phyloP scores from a whole-genome alignment of 2,797 vertebrate genomes.

The Botia kubotai region DNA sequence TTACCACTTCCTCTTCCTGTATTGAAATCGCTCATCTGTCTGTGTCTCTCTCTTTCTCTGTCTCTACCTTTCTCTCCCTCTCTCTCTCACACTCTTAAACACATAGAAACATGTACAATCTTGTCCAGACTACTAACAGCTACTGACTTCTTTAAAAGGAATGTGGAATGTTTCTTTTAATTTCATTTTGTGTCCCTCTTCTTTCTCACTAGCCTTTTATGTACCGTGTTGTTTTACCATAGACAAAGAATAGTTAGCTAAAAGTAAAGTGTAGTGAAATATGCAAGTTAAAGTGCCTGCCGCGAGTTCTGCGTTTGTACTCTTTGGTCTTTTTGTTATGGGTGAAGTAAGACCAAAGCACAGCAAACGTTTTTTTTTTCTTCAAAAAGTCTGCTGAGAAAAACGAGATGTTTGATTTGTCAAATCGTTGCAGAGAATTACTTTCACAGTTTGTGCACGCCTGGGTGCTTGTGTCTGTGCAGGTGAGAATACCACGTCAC shows the following conservation, averaged over 20 bases:
- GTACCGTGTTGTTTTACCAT: not conserved
- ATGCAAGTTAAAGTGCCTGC: not conserved
- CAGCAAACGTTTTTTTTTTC: not conserved
- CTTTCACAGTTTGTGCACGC: too few relatives aligned
- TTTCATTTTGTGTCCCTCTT: conserved; percentile 18
- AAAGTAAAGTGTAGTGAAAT: not conserved
- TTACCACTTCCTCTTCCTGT: conserved; percentile 79
- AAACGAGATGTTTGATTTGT: not conserved
- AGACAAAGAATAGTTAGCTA: too few relatives aligned
- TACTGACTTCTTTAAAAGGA: conserved; percentile 31
- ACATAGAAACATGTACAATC: conserved; percentile 47
- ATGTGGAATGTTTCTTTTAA: conserved; percentile 8
- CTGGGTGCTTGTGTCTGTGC: not conserved
- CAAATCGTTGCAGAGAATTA: not conserved
- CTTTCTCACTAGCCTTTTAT: not conserved
- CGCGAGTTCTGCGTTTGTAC: not conserved
- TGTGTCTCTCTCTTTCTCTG: not conserved
- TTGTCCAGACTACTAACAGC: conserved; percentile 31
- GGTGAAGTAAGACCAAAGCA: not conserved
- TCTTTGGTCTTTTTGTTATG: not conserved
- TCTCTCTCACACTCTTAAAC: not conserved
- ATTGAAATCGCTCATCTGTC: conserved; percentile 1
- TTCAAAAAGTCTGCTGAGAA: not conserved
- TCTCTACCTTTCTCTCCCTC: not conserved
- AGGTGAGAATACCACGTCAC: not conserved